Base-by-base conservation (phyloP, 1,140 invertebrate genomes). In the Drosophila arawakana region DNA sequence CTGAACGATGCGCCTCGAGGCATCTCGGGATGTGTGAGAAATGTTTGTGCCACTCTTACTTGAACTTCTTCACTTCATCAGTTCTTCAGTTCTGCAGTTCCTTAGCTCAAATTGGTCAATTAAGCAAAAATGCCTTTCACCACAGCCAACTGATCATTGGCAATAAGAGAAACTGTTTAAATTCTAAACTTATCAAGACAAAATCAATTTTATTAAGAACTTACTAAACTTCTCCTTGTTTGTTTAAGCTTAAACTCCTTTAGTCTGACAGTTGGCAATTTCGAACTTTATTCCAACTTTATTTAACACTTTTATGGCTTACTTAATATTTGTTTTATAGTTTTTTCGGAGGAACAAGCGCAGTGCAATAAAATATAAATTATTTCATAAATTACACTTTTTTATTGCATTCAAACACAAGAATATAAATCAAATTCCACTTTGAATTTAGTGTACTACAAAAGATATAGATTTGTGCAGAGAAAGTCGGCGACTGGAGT, bases 31-130 rank as follows among this genome's bases (percentile, higher is more conserved):
- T 55, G 71, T 73, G 65, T 73, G 71, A 73, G 65, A 73, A 73
- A 54, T 68, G 55, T 59, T 59, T 70, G 49, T 62, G 60, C 50
- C 18, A 30, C 44, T 68, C 18, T 58, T 39, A 21, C 13, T 65
- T 82, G 76, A 79, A 79, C 76, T 76, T 72, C 72, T 60, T 55
- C 41, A 62, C 59, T 11, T 69, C 60, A 55, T 61, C 57, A 69
- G 65, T 25, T 30, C 25, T 30, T 61, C 57, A 69, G 65, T 11
- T 69, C 60, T 55, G 55, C 49, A 69, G 65, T 41, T 6, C 25
- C 1, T 61, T 49, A 69, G 65, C 35, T 69, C 47, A 73, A 73
- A 69, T 73, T 73, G 71, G 71, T 69, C 71, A 73, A 73, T 73
- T 60, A 68, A 44, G 41, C 52, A 61, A 41, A 69, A 41, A 68